phyloP scores from a whole-genome alignment of 2,888 invertebrate species.

The Cephus rjabovi region DNA sequence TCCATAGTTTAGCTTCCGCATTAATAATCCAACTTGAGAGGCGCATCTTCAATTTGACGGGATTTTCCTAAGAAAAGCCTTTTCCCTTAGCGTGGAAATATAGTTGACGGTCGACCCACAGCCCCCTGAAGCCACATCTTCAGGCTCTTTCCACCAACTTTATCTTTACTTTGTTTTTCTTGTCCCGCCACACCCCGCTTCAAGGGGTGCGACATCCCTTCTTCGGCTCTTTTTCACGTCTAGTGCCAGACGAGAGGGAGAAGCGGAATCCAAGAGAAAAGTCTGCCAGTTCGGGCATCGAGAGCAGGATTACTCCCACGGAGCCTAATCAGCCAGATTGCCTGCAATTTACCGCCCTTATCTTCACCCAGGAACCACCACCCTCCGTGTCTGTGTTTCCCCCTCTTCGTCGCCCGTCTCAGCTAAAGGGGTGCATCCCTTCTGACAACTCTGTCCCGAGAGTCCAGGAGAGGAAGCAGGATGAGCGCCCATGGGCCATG shows the following conservation, averaged over 20 bases:
- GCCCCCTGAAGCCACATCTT: not conserved
- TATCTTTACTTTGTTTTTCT: not conserved
- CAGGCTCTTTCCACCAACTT: not conserved
- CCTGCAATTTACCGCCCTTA: constrained; percentile 60
- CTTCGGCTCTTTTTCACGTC: constrained; percentile 34
- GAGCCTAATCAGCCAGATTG: constrained; percentile 63
- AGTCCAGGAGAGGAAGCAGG: not conserved
- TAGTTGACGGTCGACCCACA: not conserved
- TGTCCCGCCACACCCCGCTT: not conserved
- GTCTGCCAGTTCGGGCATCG: constrained; percentile 16
- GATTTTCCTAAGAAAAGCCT: constrained; percentile 12
- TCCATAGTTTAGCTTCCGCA: not conserved
- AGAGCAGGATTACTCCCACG: constrained; percentile 50
- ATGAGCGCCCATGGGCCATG: not conserved
- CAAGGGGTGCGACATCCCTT: not conserved
- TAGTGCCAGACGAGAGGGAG: constrained; percentile 23
- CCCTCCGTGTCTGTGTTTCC: not conserved
- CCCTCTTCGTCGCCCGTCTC: not conserved
- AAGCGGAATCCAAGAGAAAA: constrained; percentile 14
- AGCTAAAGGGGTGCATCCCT: not conserved
- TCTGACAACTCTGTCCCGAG: not conserved
- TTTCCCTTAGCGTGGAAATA: constrained; percentile 25
- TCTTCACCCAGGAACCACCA: constrained; percentile 36
- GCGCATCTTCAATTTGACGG: constrained; percentile 14
- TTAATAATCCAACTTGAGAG: not conserved